These are phyloP conservation scores for Pinctada fucata DNA, from an alignment of 2,888 invertebrate genomes.

Conservation along the genomic window DNA sequence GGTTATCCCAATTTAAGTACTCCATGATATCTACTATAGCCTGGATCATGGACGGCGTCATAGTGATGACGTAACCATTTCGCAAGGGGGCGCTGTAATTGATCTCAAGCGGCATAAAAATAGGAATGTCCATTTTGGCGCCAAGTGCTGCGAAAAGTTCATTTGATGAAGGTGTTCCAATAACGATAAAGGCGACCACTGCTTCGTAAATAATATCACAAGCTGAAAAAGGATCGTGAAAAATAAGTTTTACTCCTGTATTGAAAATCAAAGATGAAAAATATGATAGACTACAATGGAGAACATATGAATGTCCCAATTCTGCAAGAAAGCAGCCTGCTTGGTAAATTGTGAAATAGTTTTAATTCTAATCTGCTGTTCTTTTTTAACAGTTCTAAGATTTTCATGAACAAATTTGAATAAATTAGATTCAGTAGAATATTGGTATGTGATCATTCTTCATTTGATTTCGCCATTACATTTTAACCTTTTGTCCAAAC, in stretches of 20 bases:
- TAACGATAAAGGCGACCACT: conserved; percentile 15
- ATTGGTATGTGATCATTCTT: too few relatives aligned
- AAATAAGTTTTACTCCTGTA: too few relatives aligned
- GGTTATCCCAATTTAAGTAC: conserved; percentile 91
- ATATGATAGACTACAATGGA: too few relatives aligned
- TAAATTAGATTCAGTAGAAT: too few relatives aligned
- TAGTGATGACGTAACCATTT: conserved; percentile 76
- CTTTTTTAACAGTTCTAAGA: neutral
- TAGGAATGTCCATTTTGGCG: conserved; percentile 17
- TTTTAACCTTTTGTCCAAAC: too few relatives aligned
- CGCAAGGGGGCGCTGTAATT: conserved; percentile 5
- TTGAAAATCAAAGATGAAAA: too few relatives aligned
- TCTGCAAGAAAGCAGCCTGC: neutral
- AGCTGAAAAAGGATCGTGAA: conserved; percentile 17
- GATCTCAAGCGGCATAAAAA: conserved; percentile 28
- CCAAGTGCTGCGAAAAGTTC: conserved; percentile 25
- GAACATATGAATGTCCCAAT: too few relatives aligned
- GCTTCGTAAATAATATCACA: conserved; percentile 11
- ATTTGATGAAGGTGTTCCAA: conserved; percentile 21
- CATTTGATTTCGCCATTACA: too few relatives aligned
- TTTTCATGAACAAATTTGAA: too few relatives aligned
- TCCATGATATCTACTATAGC: conserved; percentile 96
- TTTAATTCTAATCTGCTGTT: conserved; percentile 12
- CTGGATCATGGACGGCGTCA: conserved; percentile 96
- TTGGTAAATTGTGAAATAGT: neutral